Evolutionary conservation across 2,113 vertebrate genomes (phyloP), one percentile per base, ranked within the genome.

Genomic region (Barbus barbus): DNA sequence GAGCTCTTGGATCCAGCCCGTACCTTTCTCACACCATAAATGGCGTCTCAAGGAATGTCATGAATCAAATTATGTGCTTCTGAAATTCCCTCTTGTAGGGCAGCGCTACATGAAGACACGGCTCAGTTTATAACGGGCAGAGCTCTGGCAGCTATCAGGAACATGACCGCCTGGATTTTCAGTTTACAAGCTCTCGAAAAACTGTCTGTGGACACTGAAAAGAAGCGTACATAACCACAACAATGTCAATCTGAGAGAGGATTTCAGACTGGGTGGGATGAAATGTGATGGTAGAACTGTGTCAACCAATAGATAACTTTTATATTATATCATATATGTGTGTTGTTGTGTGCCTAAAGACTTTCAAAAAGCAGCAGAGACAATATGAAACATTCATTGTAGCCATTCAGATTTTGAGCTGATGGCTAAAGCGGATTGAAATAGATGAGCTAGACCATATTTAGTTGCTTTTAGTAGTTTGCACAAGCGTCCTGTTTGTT

Each of bases 1-100:
- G 5, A 31, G 58, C 60, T 84, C 61, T 84, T 44, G 26, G n/a
- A 48, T 41, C 44, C 48, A 6, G n/a, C 56, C 51, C 51, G 61
- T 60, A 60, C 61, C 79, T 81, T 67, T 36, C 63, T 81, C 28
- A 11, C 65, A 81, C 65, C 79, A 53, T 81, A 78, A 78, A 79
- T 84, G 76, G 76, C 36, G 53, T 83, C 56, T 58, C 61, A 24
- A 60, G 76, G 20, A 84, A 79, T 72, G 76, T 79, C 83, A 72
- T 84, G 76, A 79, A 84, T 84, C 61, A 84, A 79, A 79, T 65
- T 31, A 56, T 78, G 33, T 60, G 38, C 78, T 79, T 78, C 53
- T 84, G 51, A 41, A 84, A 78, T 56, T 78, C 75, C 74, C 76
- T 41, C 51, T 84, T 72, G 51, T 41, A 84, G 58, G 82, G 60